These are phyloP conservation scores for Drosophila eugracilis DNA, from an alignment of 1,140 invertebrate genomes.

Conservation along the genomic window DNA sequence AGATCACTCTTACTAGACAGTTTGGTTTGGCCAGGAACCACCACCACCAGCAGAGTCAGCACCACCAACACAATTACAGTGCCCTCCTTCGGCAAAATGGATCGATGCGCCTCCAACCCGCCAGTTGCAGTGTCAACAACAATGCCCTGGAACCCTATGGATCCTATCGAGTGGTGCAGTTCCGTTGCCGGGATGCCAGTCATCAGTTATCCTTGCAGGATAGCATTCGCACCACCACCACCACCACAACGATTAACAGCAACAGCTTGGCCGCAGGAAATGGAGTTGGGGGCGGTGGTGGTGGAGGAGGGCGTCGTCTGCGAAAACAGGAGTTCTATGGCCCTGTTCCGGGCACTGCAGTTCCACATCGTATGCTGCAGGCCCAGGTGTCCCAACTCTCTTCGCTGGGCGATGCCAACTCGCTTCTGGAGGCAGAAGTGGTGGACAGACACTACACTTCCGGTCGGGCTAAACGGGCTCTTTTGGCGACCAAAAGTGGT, in stretches of 20 bases:
- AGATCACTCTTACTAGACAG: conserved; percentile 73
- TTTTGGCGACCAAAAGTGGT: conserved; percentile 70
- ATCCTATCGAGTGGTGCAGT: conserved; percentile 77
- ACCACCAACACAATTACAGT: conserved; percentile 76
- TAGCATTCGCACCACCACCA: conserved; percentile 72
- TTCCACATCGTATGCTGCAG: conserved; percentile 64
- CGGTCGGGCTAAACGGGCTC: conserved; percentile 52
- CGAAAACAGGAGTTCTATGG: conserved; percentile 59
- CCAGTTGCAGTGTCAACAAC: conserved; percentile 71
- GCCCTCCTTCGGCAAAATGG: conserved; percentile 68
- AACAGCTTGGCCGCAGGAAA: conserved; percentile 35
- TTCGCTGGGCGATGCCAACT: conserved; percentile 58
- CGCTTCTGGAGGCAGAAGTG: conserved; percentile 52
- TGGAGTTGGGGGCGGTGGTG: not conserved
- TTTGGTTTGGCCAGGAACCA: conserved; percentile 62
- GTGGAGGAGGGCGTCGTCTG: conserved; percentile 20
- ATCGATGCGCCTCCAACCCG: conserved; percentile 67
- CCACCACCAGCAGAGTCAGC: conserved; percentile 62
- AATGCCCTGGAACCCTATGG: conserved; percentile 77
- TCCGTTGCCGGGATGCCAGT: conserved; percentile 69
- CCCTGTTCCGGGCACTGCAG: conserved; percentile 28
- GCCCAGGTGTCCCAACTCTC: conserved; percentile 61
- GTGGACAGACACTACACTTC: conserved; percentile 33
- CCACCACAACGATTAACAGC: conserved; percentile 71
- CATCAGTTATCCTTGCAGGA: conserved; percentile 74